Evolutionary conservation across 1,140 invertebrate species (phyloP).

Genomic region (Zaprionus vittiger): DNA sequence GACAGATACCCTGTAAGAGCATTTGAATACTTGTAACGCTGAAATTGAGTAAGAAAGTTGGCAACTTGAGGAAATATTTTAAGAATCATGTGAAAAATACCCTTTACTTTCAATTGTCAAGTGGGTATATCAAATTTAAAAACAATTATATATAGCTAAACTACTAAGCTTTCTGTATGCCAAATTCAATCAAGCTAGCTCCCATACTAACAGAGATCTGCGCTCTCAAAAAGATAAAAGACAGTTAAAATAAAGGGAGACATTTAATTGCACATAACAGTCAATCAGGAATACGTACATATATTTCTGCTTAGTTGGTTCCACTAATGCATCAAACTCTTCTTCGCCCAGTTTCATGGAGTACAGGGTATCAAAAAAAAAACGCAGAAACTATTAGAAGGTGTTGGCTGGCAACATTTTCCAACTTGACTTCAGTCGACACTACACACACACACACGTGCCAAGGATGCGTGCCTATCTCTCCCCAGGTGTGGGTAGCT

Average conservation of each 20-base stretch:
- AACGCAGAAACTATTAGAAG: conserved; percentile 60
- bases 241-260: background rate
- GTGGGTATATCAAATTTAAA: no score
- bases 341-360: background rate
- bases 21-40: no score
- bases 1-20: background rate
- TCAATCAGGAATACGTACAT: no score
- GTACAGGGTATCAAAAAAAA: background rate
- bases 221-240: background rate
- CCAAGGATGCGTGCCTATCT: conserved; percentile 36
- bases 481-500: conserved; percentile 18
- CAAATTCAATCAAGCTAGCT: background rate
- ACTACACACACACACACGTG: conserved; percentile 6
- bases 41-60: no score
- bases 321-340: background rate
- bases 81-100: background rate
- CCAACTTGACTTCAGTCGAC: conserved; percentile 51
- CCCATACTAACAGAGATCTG: background rate
- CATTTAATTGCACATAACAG: background rate
- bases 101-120: no score
- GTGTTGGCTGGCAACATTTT: conserved; percentile 73
- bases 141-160: background rate
- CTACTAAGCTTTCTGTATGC: background rate
- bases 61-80: no score
- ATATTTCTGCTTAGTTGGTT: background rate